A percentile compares a stretch with the other conserved stretches of the same genome.
Evolutionary conservation across 2,888 invertebrate species (phyloP).

Genomic region (Candidula unifasciata): DNA sequence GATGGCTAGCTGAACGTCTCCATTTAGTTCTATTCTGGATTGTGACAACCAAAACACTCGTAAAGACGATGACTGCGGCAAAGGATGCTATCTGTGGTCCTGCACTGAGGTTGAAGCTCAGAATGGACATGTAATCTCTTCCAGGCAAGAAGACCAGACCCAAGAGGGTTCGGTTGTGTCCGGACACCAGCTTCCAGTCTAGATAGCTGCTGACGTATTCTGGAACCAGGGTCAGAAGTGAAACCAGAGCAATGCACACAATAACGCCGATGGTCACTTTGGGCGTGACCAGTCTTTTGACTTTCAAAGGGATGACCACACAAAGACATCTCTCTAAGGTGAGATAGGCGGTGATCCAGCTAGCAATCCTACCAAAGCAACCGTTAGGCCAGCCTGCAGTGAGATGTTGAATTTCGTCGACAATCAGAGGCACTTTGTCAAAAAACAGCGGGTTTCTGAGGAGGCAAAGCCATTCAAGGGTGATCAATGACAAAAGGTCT

Average conservation of each 20-base stretch:
- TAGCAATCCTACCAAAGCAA: slow-evolving; percentile 3
- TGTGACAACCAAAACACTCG: background rate
- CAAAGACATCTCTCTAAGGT: slow-evolving; percentile 35
- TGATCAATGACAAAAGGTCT: background rate
- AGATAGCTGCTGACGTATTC: slow-evolving; percentile 1
- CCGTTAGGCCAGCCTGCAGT: slow-evolving; percentile 30
- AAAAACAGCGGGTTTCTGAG: background rate
- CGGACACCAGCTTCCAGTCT: slow-evolving; percentile 15
- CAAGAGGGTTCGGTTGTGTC: slow-evolving; percentile 1
- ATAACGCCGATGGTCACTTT: background rate
- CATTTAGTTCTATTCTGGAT: slow-evolving; percentile 2
- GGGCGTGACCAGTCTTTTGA: slow-evolving; percentile 32
- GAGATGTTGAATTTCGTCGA: background rate
- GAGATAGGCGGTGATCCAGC: slow-evolving; percentile 25
- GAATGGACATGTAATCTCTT: background rate
- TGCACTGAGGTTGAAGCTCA: background rate
- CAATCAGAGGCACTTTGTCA: background rate
- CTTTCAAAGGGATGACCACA: slow-evolving; percentile 17
- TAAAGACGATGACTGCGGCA: background rate
- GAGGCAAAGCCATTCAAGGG: background rate
- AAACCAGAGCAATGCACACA: background rate
- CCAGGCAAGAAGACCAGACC: background rate
- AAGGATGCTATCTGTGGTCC: background rate
- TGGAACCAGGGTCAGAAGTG: slow-evolving; percentile 18
- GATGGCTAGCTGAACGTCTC: background rate